Evolutionary conservation across 2,113 vertebrate species (phyloP), one percentile per base, ranked within the genome.

Genomic region (Taurulus bubalis): DNA sequence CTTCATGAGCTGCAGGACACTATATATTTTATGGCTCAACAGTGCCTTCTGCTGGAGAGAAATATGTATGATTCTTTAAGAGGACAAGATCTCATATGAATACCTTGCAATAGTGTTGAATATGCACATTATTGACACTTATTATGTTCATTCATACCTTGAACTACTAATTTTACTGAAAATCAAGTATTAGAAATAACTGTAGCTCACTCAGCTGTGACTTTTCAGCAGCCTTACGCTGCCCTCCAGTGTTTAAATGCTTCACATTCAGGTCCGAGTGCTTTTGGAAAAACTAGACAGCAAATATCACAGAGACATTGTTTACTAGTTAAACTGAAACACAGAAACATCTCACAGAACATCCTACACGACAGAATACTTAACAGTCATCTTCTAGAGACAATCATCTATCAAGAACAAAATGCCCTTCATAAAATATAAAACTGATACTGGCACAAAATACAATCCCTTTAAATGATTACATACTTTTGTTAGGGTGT

Each of bases 171-270:
- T 64, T 24, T 75, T 20, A 24, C 4, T 53, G n/a, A n/a, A 68
- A 26, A 58, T 40, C 5, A 10, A 26, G 9, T 32, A n/a, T 24
- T 51, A 6, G 15, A 45, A 71, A 26, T 56, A 2, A 30, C 1
- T 63, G 26, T 4, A 78, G 4, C 2, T 65, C 12, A 45, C 11
- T 8, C 59, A 65, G 18, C 18, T 53, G 45, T 24, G 40, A 42
- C 22, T 8, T 2, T 20, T 1, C 42, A 72, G 24, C 56, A 38
- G 73, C 24, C 67, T 40, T 59, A 60, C 40, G 42, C 36, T 49
- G 82, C 91, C 91, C 83, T 71, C 91, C 90, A 71, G 85, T 85
- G 92, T 62, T 70, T 36, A 58, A 75, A 30, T 3, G 45, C 15
- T 22, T 74, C 40, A 38, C 0, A 2, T 32, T 28, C 51, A 69